Evolutionary conservation across 2,888 invertebrate genomes (phyloP), one percentile per base, ranked within the genome.

Genomic region (Altica lythri): DNA sequence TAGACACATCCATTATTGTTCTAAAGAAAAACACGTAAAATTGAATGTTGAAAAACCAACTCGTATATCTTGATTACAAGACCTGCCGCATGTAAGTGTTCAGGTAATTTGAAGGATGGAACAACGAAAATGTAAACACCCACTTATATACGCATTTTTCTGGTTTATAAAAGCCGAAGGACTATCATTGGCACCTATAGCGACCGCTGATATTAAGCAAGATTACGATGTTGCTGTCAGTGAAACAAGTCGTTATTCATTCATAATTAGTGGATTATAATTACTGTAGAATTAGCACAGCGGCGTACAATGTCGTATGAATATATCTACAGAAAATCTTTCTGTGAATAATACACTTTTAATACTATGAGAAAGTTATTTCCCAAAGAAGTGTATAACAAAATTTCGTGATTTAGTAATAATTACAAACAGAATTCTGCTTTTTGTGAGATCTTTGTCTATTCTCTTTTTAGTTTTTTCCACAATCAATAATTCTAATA

Each of bases 261-360:
- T 55, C 56, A 56, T 61, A 62, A 64, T 64, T 62, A 62, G 60
- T 57, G 51, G 50, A 62, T 61, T 61, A 62, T 64, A 62, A 62
- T 62, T 56, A 59, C 45, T 27, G 46, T 52, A 58, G n/a, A n/a
- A n/a, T n/a, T n/a, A n/a, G n/a, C n/a, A n/a, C n/a, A n/a, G n/a
- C n/a, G n/a, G n/a, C n/a, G n/a, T n/a, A n/a, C n/a, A n/a, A n/a
- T n/a, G n/a, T n/a, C n/a, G n/a, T n/a, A n/a, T n/a, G n/a, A n/a
- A n/a, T n/a, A n/a, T n/a, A n/a, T n/a, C n/a, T n/a, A n/a, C n/a
- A n/a, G n/a, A n/a, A n/a, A n/a, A n/a, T n/a, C n/a, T n/a, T n/a
- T n/a, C n/a, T n/a, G n/a, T n/a, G n/a, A n/a, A n/a, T n/a, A n/a
- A n/a, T n/a, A n/a, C n/a, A n/a, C n/a, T n/a, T n/a, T n/a, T n/a